Conservation (phyloP, 2,888 invertebrate genomes). For the Terebella lapidaria region DNA sequence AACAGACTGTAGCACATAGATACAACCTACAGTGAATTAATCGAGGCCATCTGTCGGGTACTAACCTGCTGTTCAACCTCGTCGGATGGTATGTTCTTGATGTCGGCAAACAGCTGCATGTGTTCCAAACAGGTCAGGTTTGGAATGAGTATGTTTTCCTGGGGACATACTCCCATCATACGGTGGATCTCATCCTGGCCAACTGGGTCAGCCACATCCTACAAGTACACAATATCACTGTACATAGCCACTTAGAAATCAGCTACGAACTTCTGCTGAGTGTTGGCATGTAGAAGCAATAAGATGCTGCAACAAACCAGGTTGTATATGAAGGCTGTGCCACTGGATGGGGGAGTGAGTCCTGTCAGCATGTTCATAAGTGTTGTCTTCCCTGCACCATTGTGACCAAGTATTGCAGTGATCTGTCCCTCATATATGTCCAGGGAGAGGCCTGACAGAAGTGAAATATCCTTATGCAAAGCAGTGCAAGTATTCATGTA, state of each 20-base stretch:
- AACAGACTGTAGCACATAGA: too few species aligned
- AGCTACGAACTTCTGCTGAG: background rate
- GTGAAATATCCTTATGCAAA: too few species aligned
- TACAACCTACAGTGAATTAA: too few species aligned
- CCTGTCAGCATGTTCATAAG: slow-evolving; percentile 80
- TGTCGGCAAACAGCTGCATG: slow-evolving; percentile 74
- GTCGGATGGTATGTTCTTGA: slow-evolving; percentile 59
- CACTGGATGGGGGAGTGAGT: slow-evolving; percentile 43
- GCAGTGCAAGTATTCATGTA: too few species aligned
- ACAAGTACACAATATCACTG: background rate
- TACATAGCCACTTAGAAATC: background rate
- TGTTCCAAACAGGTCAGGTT: slow-evolving; percentile 74
- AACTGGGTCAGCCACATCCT: slow-evolving; percentile 65
- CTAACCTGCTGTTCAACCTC: slow-evolving; percentile 30
- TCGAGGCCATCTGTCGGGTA: too few species aligned
- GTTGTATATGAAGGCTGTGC: slow-evolving; percentile 46
- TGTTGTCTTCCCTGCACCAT: slow-evolving; percentile 83
- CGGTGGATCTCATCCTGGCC: slow-evolving; percentile 73
- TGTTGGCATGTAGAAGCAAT: too few species aligned
- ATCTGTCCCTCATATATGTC: slow-evolving; percentile 80
- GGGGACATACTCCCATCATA: slow-evolving; percentile 83
- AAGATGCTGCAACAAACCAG: slow-evolving; percentile 30
- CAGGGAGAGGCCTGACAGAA: slow-evolving; percentile 62
- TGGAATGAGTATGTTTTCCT: slow-evolving; percentile 79
- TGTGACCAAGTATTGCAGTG: slow-evolving; percentile 78